Percentiles rank a stretch among this genome's conserved stretches.
Conservation (phyloP, 2,888 invertebrate genomes). For the Ennomos fuscantarius region DNA sequence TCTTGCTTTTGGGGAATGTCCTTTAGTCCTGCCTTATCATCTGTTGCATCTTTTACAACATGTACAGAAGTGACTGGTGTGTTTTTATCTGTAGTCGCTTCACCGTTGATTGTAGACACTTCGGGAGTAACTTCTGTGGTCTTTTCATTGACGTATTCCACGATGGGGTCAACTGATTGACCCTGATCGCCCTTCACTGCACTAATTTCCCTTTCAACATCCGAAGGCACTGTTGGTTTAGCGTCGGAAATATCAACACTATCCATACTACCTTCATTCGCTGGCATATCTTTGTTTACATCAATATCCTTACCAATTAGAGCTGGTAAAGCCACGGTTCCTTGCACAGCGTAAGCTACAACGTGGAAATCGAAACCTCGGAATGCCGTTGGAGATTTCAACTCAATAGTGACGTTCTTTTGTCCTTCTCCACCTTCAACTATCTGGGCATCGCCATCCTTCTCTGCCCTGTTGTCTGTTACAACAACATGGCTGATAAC, state of each 20-base stretch:
- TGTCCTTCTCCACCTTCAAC: constrained; percentile 69
- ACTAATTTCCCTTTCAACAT: neutral
- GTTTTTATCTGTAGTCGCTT: neutral
- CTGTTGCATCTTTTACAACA: neutral
- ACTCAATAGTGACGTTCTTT: constrained; percentile 66
- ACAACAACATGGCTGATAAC: constrained; percentile 63
- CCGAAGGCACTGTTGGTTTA: constrained; percentile 2
- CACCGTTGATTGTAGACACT: constrained; percentile 1
- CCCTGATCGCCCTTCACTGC: neutral
- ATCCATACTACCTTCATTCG: neutral
- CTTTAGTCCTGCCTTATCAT: neutral
- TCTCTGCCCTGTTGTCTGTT: constrained; percentile 66
- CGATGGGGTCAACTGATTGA: constrained; percentile 5
- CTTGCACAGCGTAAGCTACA: constrained; percentile 54
- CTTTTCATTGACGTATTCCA: constrained; percentile 13
- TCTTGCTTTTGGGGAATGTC: neutral
- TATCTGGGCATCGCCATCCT: constrained; percentile 70
- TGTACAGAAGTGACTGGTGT: no score
- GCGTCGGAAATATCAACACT: neutral
- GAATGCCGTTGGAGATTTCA: constrained; percentile 72
- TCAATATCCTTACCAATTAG: constrained; percentile 20
- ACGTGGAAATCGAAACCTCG: constrained; percentile 70
- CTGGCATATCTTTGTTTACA: constrained; percentile 10
- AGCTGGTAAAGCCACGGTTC: neutral
- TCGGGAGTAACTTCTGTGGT: neutral